A percentile compares a stretch with the other conserved stretches of the same genome.
These are phyloP conservation scores for Ptychobarbus kaznakovi DNA, from an alignment of 2,797 vertebrate genomes.

Conservation along the genomic window DNA sequence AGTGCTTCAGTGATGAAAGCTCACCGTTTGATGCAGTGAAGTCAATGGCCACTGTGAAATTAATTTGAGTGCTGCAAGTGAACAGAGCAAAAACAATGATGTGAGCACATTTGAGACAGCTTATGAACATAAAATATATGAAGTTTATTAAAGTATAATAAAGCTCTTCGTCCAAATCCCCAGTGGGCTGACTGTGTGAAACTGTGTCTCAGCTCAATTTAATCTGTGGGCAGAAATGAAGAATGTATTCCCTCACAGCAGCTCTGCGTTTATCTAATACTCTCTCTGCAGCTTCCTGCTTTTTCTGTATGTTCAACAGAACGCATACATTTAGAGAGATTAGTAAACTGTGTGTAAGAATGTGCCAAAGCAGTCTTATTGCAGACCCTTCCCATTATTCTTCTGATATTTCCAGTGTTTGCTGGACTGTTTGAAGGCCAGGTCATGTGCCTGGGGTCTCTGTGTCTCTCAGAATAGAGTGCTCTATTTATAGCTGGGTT, in stretches of 20 bases:
- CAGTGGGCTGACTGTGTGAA: conserved; percentile 27
- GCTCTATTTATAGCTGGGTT: conserved; percentile 55
- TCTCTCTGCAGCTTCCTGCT: background rate
- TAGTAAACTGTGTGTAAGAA: background rate
- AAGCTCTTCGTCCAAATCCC: conserved; percentile 1
- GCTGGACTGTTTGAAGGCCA: conserved; percentile 50
- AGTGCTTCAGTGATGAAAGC: conserved; percentile 60
- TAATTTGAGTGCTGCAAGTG: conserved; percentile 93
- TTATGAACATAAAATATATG: conserved; percentile 57
- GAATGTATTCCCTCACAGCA: conserved; percentile 14
- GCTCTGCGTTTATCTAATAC: background rate
- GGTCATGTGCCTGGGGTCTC: conserved; percentile 46
- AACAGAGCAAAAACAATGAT: conserved; percentile 59
- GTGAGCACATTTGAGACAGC: conserved; percentile 49
- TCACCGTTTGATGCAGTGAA: conserved; percentile 99
- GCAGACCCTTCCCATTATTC: conserved; percentile 24
- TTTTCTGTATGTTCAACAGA: background rate
- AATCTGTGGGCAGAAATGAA: conserved; percentile 30
- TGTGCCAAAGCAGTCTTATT: background rate
- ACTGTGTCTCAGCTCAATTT: conserved; percentile 23
- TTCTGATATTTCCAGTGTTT: conserved; percentile 49
- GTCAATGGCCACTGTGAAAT: conserved; percentile 99
- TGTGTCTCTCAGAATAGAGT: conserved; percentile 50
- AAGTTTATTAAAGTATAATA: conserved; percentile 25
- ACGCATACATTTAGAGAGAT: background rate